Evolutionary conservation across 2,888 invertebrate genomes (phyloP), one percentile per base, ranked within the genome.

Genomic region (Euproctis similis): DNA sequence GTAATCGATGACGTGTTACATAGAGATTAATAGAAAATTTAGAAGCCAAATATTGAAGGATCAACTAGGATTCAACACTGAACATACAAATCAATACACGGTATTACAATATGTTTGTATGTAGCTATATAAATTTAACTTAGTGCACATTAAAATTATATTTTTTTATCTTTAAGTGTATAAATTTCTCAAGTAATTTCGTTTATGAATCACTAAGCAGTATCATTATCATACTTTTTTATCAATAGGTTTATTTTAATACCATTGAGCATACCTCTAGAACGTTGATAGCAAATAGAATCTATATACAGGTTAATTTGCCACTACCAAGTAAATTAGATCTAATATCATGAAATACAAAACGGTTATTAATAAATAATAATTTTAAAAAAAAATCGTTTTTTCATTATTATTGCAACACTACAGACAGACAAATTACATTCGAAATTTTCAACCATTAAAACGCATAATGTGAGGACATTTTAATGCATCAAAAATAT

Each of bases 131-230:
- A 56, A 58, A 58, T 52, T 64, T 64, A 61, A 49, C 63, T 69
- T 72, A 73, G 61, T 67, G 68, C 72, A 67, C 56, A 67, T 65
- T 74, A 74, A 61, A 54, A 90, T 73, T 68, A 90, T 40, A 81
- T 85, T 49, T 88, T 87, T 53, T 85, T 88, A 59, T 88, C 88
- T 31, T 73, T 84, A 41, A 53, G 86, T 85, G 51, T 80, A 85
- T 40, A 66, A 14, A 14, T 62, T n/a, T n/a, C n/a, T 87, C 86
- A 53, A 88, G 90, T 70, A 73, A 77, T 76, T 78, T 77, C 56
- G 60, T 64, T 67, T 44, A 54, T 53, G 58, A 59, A 62, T 59
- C 36, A 56, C 51, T 63, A 60, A 53, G 21, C 43, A 48, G 53
- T 47, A 42, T 57, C 59, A 65, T 37, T 39, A 41, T 41, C 52